A percentile compares a stretch with the other conserved stretches of the same genome.
Conservation (phyloP, 1,140 invertebrate genomes). For the Drosophila ohnishii region DNA sequence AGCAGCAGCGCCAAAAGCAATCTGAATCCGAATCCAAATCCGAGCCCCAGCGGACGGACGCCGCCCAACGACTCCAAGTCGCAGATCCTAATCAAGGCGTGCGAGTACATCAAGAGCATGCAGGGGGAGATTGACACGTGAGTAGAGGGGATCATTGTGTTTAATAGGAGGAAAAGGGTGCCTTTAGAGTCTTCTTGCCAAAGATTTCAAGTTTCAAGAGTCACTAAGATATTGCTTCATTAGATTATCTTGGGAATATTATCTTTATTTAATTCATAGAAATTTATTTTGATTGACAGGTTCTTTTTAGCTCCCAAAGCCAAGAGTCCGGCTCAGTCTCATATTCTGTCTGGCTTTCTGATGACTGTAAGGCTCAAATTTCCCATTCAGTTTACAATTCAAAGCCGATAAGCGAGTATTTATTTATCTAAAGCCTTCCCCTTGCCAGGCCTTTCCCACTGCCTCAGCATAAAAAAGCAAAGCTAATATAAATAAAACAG, state of each 20-base stretch:
- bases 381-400: not conserved
- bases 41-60: conserved; percentile 63
- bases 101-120: conserved; percentile 96
- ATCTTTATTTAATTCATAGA: too few species aligned
- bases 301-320: not conserved
- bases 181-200: not conserved
- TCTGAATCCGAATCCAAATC: conserved; percentile 19
- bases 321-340: too few species aligned
- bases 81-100: conserved; percentile 97
- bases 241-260: not conserved
- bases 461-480: not conserved
- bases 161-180: not conserved
- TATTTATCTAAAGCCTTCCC: not conserved
- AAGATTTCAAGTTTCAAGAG: not conserved
- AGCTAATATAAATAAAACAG: not conserved
- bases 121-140: conserved; percentile 88
- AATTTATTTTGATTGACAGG: not conserved
- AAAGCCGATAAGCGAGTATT: not conserved
- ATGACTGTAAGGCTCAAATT: not conserved
- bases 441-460: not conserved
- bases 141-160: not conserved
- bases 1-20: conserved; percentile 38
- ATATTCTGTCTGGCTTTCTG: not conserved
- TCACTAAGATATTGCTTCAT: not conserved
- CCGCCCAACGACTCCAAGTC: conserved; percentile 93